A percentile compares a stretch with the other conserved stretches of the same genome.
These are phyloP conservation scores for Brachionus angularis DNA, from an alignment of 1,140 invertebrate genomes.

Conservation along the genomic window DNA sequence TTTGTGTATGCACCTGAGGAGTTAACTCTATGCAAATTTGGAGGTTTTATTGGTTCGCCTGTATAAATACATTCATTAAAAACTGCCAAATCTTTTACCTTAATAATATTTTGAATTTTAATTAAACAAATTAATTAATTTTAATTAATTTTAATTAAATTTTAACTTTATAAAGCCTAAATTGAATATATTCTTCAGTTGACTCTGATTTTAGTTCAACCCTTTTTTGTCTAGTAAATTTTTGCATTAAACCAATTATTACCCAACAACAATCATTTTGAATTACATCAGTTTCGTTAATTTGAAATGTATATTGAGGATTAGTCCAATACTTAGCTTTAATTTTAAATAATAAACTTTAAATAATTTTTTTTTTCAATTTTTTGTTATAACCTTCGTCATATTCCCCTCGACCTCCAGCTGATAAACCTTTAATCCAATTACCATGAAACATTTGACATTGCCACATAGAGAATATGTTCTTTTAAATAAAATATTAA, in stretches of 20 bases:
- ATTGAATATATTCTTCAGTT: slow-evolving; percentile 44
- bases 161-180: slow-evolving; percentile 36
- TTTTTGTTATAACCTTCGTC: neutral
- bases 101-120: neutral
- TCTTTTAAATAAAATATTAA: neutral
- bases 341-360: neutral
- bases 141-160: neutral
- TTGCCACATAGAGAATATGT: slow-evolving; percentile 38
- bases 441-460: slow-evolving; percentile 40
- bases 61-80: neutral
- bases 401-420: slow-evolving; percentile 42
- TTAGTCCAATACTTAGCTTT: slow-evolving; percentile 38
- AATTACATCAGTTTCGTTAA: slow-evolving; percentile 8
- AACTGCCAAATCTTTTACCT: slow-evolving; percentile 16
- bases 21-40: slow-evolving; percentile 16
- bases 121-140: neutral
- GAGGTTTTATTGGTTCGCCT: neutral
- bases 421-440: slow-evolving; percentile 11
- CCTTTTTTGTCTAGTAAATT: slow-evolving; percentile 40
- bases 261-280: slow-evolving; percentile 9
- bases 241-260: slow-evolving; percentile 40
- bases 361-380: neutral
- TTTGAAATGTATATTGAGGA: slow-evolving; percentile 39
- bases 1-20: slow-evolving; percentile 19
- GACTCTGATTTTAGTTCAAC: slow-evolving; percentile 1